Percentiles rank a stretch among this genome's conserved stretches.
These are phyloP conservation scores for Parazoanthus swiftii DNA, from an alignment of 92 coral and sea anemone species.

Conservation along the genomic window DNA sequence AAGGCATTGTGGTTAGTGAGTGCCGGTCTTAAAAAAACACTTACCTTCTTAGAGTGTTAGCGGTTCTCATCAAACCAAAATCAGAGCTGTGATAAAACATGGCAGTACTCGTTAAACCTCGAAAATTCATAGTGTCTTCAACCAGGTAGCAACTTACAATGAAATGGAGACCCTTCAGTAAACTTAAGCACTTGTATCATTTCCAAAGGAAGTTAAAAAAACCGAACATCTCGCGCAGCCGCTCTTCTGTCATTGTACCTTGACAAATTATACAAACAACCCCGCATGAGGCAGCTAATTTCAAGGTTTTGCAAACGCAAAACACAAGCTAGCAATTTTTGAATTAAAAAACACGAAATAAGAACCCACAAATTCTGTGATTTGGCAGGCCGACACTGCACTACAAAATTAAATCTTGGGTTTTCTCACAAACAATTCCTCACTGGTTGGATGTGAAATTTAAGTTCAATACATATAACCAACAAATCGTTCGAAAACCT, in stretches of 20 bases:
- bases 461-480: not conserved
- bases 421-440: not conserved
- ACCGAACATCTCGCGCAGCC: not conserved
- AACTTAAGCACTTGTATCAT: not conserved
- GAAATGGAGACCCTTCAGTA: not conserved
- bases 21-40: not conserved
- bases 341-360: not conserved
- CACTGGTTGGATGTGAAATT: not conserved
- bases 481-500: not conserved
- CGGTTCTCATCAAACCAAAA: slow-evolving; percentile 25
- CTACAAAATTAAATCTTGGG: not conserved
- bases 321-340: not conserved
- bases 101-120: not conserved
- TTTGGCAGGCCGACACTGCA: not conserved
- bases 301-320: not conserved
- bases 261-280: not conserved
- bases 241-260: not conserved
- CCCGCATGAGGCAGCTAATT: not conserved
- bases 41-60: slow-evolving; percentile 24
- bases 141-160: too few relatives aligned
- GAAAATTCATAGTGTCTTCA: too few relatives aligned
- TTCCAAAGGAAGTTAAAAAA: too few relatives aligned
- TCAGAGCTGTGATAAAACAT: slow-evolving; percentile 14
- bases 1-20: not conserved
- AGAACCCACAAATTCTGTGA: not conserved